Conservation (phyloP, 2,888 invertebrate species). For the Pogonocherus hispidulus region DNA sequence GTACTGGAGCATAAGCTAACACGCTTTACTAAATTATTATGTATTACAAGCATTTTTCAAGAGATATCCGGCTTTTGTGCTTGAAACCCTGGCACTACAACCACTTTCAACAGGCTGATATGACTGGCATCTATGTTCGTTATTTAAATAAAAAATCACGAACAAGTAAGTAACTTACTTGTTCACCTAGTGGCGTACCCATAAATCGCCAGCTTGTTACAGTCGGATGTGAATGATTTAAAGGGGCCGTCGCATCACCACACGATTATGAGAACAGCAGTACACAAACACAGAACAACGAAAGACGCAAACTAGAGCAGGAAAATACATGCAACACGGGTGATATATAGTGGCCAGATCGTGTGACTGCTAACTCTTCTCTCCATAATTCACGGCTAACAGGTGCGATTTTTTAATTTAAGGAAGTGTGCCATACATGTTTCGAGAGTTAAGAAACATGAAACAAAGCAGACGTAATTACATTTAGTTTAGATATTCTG, state of each 20-base stretch:
- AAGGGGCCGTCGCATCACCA: constrained; percentile 58
- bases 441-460: no score
- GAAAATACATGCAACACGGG: constrained; percentile 39
- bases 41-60: constrained; percentile 17
- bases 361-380: constrained; percentile 41
- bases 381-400: constrained; percentile 32
- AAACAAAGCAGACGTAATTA: no score
- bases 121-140: constrained; percentile 29
- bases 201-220: constrained; percentile 60
- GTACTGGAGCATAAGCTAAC: neutral
- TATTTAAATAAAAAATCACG: constrained; percentile 31
- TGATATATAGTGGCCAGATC: constrained; percentile 45
- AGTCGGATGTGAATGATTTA: constrained; percentile 64
- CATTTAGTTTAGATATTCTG: no score
- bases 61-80: constrained; percentile 22
- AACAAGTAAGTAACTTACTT: constrained; percentile 32
- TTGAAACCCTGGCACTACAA: constrained; percentile 5
- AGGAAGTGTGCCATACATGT: no score
- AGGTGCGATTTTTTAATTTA: neutral
- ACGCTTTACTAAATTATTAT: constrained; percentile 13
- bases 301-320: constrained; percentile 49
- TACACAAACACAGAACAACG: constrained; percentile 37
- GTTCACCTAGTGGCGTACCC: constrained; percentile 50
- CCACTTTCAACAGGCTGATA: neutral
- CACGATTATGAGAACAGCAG: constrained; percentile 49